Percentiles rank a stretch among this genome's conserved stretches.
These are phyloP conservation scores for Xyrauchen texanus DNA, from an alignment of 2,113 vertebrate species.

Conservation along the genomic window DNA sequence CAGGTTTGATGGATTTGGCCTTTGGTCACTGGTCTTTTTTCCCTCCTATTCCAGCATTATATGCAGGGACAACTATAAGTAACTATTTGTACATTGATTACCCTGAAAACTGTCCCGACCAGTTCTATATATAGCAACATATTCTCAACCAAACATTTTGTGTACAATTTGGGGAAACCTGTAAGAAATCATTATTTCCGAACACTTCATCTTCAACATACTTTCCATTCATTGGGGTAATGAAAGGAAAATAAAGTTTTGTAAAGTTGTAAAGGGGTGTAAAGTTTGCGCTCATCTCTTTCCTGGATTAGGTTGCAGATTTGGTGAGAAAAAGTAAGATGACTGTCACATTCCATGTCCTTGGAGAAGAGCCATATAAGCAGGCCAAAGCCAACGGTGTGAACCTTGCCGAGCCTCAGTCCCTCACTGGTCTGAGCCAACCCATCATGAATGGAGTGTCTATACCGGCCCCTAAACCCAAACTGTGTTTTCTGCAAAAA, in stretches of 20 bases:
- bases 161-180: too few species aligned
- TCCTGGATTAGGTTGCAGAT: slow-evolving; percentile 81
- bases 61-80: too few species aligned
- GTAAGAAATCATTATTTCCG: too few species aligned
- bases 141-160: too few species aligned
- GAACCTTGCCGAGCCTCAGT: slow-evolving; percentile 67
- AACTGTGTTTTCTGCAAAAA: slow-evolving; percentile 87
- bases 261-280: not conserved
- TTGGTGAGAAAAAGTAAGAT: slow-evolving; percentile 78
- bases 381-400: slow-evolving; percentile 73
- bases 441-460: slow-evolving; percentile 61
- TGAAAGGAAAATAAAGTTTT: too few species aligned
- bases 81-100: too few species aligned
- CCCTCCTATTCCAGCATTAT: too few species aligned
- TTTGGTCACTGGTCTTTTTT: too few species aligned
- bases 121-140: too few species aligned
- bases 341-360: slow-evolving; percentile 79
- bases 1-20: slow-evolving; percentile 71
- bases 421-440: slow-evolving; percentile 32
- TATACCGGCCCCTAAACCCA: slow-evolving; percentile 67
- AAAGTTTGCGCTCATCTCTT: not conserved
- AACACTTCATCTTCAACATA: too few species aligned
- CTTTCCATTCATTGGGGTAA: too few species aligned
- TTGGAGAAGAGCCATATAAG: slow-evolving; percentile 82
- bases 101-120: too few species aligned